phyloP scores from a whole-genome alignment of 2,797 vertebrate genomes.

The Muscicapa striata region DNA sequence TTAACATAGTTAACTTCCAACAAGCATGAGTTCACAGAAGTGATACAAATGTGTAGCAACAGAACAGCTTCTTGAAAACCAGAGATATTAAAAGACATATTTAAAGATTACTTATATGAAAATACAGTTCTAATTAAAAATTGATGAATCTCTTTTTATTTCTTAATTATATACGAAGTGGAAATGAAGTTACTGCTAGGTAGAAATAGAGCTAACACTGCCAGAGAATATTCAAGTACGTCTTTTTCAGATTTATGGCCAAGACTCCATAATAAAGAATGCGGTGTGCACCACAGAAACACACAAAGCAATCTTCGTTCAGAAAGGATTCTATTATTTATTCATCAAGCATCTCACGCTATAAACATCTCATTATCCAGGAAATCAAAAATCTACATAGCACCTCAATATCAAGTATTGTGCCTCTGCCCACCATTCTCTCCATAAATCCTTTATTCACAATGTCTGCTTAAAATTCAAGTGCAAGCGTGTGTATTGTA shows the following conservation, averaged over 20 bases:
- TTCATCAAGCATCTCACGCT: not conserved
- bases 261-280: not conserved
- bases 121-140: not conserved
- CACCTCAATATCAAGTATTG: not conserved
- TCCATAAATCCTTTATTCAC: slow-evolving; percentile 28
- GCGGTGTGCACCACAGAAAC: not conserved
- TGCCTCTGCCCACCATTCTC: not conserved
- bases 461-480: slow-evolving; percentile 27
- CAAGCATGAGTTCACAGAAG: slow-evolving; percentile 24
- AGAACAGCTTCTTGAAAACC: not conserved
- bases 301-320: slow-evolving; percentile 5
- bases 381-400: slow-evolving; percentile 10
- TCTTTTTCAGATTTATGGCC: slow-evolving; percentile 4
- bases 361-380: not conserved
- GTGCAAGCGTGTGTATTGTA: not conserved
- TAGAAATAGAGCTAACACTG: not conserved
- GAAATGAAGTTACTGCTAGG: not conserved
- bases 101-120: not conserved
- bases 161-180: not conserved
- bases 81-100: not conserved
- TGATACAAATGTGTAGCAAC: not conserved
- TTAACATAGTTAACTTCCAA: not conserved
- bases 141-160: not conserved
- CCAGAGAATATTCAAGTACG: not conserved
- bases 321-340: slow-evolving; percentile 22